These are phyloP conservation scores for Cathartes aura DNA, from an alignment of 2,113 vertebrate species.

Conservation along the genomic window DNA sequence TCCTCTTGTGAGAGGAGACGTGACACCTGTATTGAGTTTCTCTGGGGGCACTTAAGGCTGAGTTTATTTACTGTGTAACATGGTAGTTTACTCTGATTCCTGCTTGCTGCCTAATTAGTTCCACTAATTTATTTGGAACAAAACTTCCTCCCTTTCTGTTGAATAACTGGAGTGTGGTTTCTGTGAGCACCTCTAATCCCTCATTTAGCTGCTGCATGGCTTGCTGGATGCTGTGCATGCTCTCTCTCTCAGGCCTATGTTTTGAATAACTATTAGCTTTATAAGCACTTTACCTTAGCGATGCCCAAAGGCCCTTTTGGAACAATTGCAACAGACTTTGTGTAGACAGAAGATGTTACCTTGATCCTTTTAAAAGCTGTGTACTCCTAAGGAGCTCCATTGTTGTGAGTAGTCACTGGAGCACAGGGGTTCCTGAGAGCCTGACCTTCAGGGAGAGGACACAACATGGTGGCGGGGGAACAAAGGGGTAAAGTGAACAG, in stretches of 20 bases:
- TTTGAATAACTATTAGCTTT: not conserved
- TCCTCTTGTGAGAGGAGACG: not conserved
- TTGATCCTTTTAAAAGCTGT: not conserved
- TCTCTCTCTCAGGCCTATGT: not conserved
- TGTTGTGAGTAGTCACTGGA: not conserved
- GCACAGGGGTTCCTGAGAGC: not conserved
- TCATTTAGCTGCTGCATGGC: not conserved
- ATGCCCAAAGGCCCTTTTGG: not conserved
- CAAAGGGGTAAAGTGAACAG: too few species aligned
- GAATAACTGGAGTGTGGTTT: not conserved
- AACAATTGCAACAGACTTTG: not conserved
- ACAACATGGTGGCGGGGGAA: accelerated
- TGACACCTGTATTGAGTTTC: not conserved
- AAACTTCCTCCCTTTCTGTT: not conserved
- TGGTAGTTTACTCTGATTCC: constrained; percentile 13
- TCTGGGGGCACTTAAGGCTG: constrained; percentile 18
- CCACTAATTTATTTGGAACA: constrained; percentile 51
- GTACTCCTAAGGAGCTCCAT: not conserved
- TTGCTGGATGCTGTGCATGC: not conserved
- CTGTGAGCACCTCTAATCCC: not conserved
- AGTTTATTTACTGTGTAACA: constrained; percentile 50
- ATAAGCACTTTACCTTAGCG: not conserved
- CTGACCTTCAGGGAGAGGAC: not conserved
- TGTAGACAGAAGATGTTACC: not conserved
- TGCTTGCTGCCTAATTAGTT: constrained; percentile 53